Evolutionary conservation across 1,140 invertebrate species (phyloP).

Genomic region (Drosophila truncata): DNA sequence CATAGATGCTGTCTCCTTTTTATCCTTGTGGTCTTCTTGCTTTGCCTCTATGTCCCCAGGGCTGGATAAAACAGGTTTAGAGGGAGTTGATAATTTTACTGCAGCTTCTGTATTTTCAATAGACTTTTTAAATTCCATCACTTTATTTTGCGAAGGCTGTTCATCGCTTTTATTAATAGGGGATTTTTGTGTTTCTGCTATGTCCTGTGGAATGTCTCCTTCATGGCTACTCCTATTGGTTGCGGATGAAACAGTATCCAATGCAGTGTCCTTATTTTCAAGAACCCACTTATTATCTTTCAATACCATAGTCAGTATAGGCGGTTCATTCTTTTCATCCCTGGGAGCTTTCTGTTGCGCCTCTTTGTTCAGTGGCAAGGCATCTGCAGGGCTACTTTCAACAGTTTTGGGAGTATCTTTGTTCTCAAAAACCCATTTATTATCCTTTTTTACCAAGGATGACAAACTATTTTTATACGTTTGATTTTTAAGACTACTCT

Average conservation of each 20-base stretch:
- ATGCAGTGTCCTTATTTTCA: background rate
- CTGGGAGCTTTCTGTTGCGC: background rate
- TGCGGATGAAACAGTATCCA: background rate
- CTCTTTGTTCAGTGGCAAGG: slow-evolving; percentile 9
- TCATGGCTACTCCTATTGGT: background rate
- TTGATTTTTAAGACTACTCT: too few species aligned
- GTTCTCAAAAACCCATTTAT: background rate
- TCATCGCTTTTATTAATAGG: background rate
- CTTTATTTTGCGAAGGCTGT: background rate
- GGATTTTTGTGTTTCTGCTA: background rate
- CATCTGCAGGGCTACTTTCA: background rate
- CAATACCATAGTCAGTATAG: background rate
- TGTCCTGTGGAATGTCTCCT: background rate
- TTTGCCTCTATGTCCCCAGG: too few species aligned
- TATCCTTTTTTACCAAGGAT: background rate
- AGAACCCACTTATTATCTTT: background rate
- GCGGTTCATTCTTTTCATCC: background rate
- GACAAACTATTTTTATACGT: too few species aligned
- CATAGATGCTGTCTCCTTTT: too few species aligned
- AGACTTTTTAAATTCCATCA: background rate
- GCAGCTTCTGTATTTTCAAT: too few species aligned
- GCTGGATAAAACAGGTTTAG: too few species aligned
- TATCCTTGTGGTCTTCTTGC: too few species aligned
- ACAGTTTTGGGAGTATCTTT: background rate
- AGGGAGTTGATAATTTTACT: background rate